Evolutionary conservation across 2,113 vertebrate species (phyloP).

Genomic region (Probosciger aterrimus): DNA sequence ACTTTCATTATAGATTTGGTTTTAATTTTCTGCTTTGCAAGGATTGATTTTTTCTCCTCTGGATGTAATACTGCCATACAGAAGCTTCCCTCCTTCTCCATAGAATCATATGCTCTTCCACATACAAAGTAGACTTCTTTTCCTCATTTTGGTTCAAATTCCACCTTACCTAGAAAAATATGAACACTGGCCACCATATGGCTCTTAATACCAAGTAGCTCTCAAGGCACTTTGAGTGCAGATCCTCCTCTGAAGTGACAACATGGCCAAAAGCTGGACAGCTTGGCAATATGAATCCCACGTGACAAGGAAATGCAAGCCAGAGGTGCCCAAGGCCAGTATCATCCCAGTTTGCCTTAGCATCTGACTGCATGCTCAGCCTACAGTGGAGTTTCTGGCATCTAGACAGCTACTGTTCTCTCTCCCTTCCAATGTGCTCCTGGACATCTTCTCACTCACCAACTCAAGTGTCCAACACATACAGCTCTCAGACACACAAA

Average conservation of each 20-base stretch:
- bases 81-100: background rate
- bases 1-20: background rate
- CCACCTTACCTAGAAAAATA: background rate
- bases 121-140: background rate
- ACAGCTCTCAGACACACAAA: background rate
- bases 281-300: background rate
- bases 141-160: background rate
- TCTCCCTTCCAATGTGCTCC: background rate
- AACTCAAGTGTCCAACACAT: background rate
- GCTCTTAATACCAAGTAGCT: background rate
- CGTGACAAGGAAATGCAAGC: background rate
- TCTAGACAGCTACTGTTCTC: background rate
- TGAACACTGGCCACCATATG: background rate
- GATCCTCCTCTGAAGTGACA: background rate
- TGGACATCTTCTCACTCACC: background rate
- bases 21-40: background rate
- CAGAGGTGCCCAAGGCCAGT: background rate
- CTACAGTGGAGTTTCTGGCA: rapidly evolving
- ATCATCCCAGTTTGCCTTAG: background rate
- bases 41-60: background rate
- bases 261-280: background rate
- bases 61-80: background rate
- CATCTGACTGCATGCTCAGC: background rate
- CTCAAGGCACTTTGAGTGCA: background rate
- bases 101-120: background rate